phyloP scores from a whole-genome alignment of 2,797 vertebrate species.

The Cichlasoma orientale region DNA sequence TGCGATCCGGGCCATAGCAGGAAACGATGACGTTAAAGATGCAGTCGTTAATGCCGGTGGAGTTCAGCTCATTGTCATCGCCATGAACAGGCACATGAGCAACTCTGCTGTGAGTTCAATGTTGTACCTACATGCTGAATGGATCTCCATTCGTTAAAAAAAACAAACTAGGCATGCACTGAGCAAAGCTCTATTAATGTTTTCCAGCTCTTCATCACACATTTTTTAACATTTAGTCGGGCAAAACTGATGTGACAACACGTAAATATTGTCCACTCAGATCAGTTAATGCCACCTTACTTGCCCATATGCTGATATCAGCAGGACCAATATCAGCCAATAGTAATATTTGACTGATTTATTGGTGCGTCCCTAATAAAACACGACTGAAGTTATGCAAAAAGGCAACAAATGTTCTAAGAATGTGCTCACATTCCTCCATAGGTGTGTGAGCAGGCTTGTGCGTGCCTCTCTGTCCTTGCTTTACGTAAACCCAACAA shows the following conservation, averaged over 20 bases:
- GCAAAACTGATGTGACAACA: neutral
- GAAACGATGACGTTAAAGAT: slow-evolving; percentile 96
- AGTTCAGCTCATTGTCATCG: slow-evolving; percentile 87
- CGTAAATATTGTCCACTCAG: neutral
- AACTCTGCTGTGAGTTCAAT: slow-evolving; percentile 83
- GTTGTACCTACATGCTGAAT: neutral
- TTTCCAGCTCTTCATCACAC: neutral
- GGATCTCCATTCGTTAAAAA: neutral
- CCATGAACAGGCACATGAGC: slow-evolving; percentile 87
- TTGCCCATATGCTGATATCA: neutral
- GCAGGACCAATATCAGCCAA: neutral
- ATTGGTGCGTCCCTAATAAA: neutral
- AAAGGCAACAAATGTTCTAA: neutral
- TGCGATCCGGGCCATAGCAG: slow-evolving; percentile 88
- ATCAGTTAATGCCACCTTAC: neutral
- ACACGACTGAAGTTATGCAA: neutral
- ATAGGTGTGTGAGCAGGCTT: slow-evolving; percentile 94
- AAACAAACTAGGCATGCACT: neutral
- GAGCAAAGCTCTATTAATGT: neutral
- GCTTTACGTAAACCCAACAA: slow-evolving; percentile 93
- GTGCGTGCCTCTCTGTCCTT: slow-evolving; percentile 88
- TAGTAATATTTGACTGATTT: neutral
- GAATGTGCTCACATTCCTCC: slow-evolving; percentile 5
- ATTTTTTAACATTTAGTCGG: too few relatives aligned
- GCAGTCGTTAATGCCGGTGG: slow-evolving; percentile 86